Evolutionary conservation across 2,888 invertebrate species (phyloP).

Genomic region (Dolichomitus sp.): DNA sequence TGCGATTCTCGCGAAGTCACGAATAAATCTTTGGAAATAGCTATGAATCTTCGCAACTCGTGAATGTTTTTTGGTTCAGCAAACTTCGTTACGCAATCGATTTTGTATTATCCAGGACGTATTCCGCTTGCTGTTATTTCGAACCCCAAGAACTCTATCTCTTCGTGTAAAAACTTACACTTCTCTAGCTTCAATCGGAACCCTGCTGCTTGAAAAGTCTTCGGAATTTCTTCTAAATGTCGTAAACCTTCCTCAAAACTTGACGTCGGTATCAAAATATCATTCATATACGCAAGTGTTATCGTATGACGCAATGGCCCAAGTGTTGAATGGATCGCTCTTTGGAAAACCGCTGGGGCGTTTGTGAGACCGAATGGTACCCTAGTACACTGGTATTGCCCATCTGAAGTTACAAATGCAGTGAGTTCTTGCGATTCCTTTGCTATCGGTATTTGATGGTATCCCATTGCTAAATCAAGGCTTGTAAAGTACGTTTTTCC

Average conservation of each 20-base stretch:
- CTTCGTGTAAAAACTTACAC: too few species aligned
- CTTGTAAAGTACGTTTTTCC: too few species aligned
- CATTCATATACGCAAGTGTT: slow-evolving; percentile 9
- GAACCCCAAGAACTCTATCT: too few species aligned
- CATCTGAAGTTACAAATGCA: neutral
- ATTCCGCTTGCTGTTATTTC: too few species aligned
- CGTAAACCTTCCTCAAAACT: neutral
- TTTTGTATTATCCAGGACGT: too few species aligned
- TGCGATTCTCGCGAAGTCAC: neutral
- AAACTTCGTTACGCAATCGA: too few species aligned
- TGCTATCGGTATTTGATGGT: slow-evolving; percentile 2
- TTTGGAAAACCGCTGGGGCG: neutral
- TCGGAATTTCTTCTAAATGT: too few species aligned
- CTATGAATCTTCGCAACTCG: slow-evolving; percentile 3
- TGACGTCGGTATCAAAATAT: neutral
- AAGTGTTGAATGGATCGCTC: neutral
- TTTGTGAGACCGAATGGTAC: neutral
- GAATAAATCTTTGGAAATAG: neutral
- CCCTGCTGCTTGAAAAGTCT: too few species aligned
- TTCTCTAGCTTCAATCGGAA: too few species aligned
- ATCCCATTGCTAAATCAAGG: neutral
- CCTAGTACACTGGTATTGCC: neutral
- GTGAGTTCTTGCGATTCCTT: slow-evolving; percentile 1
- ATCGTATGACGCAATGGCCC: neutral
- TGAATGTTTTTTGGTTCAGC: neutral